Evolutionary conservation across 2,888 invertebrate genomes (phyloP).

Genomic region (Pachymerium ferrugineum): DNA sequence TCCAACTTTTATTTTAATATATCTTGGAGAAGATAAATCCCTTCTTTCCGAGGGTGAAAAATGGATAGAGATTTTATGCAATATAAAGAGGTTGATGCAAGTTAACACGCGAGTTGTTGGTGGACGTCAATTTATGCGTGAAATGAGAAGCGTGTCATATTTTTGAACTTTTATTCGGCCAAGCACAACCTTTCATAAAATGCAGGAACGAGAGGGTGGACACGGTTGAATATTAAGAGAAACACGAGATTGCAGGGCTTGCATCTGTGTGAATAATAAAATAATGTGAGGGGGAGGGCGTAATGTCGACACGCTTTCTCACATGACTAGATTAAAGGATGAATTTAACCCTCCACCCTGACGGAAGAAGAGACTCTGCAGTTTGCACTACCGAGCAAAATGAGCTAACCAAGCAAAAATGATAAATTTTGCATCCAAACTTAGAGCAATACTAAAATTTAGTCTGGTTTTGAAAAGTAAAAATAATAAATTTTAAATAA

Average conservation of each 20-base stretch:
- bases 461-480: background rate
- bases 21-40: too few relatives aligned
- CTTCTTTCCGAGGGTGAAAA: background rate
- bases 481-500: background rate
- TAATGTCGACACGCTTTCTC: slow-evolving; percentile 20
- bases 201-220: background rate
- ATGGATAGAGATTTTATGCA: background rate
- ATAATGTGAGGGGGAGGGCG: background rate
- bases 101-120: slow-evolving; percentile 3
- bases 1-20: background rate
- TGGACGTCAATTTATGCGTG: slow-evolving; percentile 16
- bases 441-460: background rate
- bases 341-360: background rate
- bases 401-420: slow-evolving; percentile 27
- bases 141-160: slow-evolving; percentile 24
- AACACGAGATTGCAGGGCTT: slow-evolving; percentile 3
- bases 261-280: slow-evolving; percentile 9
- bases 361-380: background rate
- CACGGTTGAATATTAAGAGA: slow-evolving; percentile 5
- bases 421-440: background rate
- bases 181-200: background rate
- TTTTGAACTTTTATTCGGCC: background rate
- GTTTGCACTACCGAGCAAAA: background rate
- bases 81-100: background rate
- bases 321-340: slow-evolving; percentile 27